These are phyloP conservation scores for Lacanobia oleracea DNA, from an alignment of 2,888 invertebrate species.

Conservation along the genomic window DNA sequence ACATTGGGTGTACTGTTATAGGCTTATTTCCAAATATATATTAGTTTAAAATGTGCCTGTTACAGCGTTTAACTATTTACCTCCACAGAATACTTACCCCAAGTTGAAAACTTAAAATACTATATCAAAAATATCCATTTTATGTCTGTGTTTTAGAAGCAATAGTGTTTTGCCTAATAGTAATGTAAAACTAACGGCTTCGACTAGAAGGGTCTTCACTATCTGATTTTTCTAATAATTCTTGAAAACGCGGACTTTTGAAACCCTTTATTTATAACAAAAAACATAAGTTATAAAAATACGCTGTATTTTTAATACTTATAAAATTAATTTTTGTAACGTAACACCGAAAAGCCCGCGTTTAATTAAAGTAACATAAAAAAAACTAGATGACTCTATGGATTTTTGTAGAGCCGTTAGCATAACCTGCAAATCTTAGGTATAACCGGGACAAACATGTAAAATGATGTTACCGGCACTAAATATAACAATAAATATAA, in stretches of 20 bases:
- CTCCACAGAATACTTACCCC: conserved; percentile 22
- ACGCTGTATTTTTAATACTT: neutral
- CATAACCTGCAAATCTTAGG: neutral
- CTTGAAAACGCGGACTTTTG: neutral
- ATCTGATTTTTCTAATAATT: neutral
- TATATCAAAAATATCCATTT: conserved; percentile 42
- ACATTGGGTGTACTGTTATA: neutral
- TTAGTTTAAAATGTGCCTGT: too few relatives aligned
- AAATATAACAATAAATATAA: conserved; percentile 34
- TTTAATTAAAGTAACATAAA: neutral
- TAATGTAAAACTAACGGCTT: conserved; percentile 4
- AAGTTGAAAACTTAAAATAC: conserved; percentile 6
- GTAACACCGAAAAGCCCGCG: neutral
- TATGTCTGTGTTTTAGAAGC: neutral
- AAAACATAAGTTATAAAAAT: neutral
- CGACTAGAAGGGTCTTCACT: conserved; percentile 26
- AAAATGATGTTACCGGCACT: conserved; percentile 1
- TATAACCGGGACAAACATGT: neutral
- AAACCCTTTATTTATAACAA: neutral
- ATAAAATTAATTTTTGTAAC: neutral
- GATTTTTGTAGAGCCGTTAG: neutral
- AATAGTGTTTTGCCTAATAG: neutral
- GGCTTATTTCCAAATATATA: neutral
- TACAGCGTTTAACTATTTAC: neutral
- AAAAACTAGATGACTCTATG: neutral